Evolutionary conservation across 2,888 invertebrate species (phyloP), one percentile per base, ranked within the genome.

Genomic region (Phengaris arion): DNA sequence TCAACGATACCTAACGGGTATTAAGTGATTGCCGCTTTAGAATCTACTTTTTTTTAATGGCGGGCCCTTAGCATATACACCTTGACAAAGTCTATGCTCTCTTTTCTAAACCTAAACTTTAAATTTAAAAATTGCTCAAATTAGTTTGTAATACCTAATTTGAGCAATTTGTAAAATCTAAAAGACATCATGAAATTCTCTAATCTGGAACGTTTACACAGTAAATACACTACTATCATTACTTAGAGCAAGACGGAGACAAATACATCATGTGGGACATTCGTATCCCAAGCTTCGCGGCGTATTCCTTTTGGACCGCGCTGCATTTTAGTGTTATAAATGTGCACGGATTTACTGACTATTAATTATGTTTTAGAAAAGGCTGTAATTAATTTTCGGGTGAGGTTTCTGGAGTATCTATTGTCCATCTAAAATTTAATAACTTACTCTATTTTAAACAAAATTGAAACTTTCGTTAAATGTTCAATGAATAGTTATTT

Each of bases 221-320:
- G n/a, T 55, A 5, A n/a, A 55, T 12, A 45, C 35, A 35, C 10
- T 35, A 64, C 35, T 45, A 64, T 64, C 64, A 64, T 64, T 64
- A 64, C 6, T 64, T 35, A 13, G 12, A 45, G 64, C 35, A 6
- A 45, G 64, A 45, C 64, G 15, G 64, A 45, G 35, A 64, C 64
- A 64, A 45, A 64, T 35, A 64, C 35, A 64, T 64, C 64, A 35
- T 35, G 64, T 12, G 64, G 64, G 64, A 64, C 64, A 64, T 64
- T 64, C 35, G 64, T 64, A 13, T 64, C 64, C 64, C 64, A 12
- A 64, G 64, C 12, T 13, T 54, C 54, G 10, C 13, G 64, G 13
- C 35, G 35, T 12, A 45, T 64, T 64, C 64, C 64, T 64, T 13
- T 0, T 64, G 22, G 64, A 64, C 64, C 64, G 13, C 35, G 64